A percentile compares a stretch with the other conserved stretches of the same genome.
Evolutionary conservation across 2,888 invertebrate genomes (phyloP).

Genomic region (Metopia argyrocephala): DNA sequence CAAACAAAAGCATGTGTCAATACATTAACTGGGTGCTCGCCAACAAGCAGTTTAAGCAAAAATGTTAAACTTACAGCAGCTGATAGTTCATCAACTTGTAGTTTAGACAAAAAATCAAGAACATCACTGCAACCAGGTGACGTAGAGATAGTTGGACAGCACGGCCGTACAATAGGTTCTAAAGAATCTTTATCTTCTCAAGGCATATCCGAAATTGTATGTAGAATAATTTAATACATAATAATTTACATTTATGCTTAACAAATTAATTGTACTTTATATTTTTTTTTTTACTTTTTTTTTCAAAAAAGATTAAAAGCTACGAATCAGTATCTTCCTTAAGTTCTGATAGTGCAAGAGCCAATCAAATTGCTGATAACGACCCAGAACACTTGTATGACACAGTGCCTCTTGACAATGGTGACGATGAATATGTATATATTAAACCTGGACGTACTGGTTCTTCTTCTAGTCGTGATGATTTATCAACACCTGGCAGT

Average conservation of each 20-base stretch:
- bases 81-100: slow-evolving; percentile 75
- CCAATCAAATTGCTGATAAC: slow-evolving; percentile 76
- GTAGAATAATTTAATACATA: slow-evolving; percentile 20
- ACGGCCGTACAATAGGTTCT: slow-evolving; percentile 76
- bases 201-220: slow-evolving; percentile 78
- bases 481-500: slow-evolving; percentile 81
- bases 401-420: slow-evolving; percentile 84
- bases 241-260: not conserved
- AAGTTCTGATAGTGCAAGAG: slow-evolving; percentile 81
- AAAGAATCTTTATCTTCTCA: slow-evolving; percentile 78
- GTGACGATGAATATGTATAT: slow-evolving; percentile 87
- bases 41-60: slow-evolving; percentile 76
- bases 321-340: slow-evolving; percentile 84
- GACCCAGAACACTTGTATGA: slow-evolving; percentile 86
- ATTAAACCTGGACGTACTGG: slow-evolving; percentile 84
- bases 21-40: slow-evolving; percentile 72
- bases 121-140: slow-evolving; percentile 71
- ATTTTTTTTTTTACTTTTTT: not conserved
- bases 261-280: not conserved
- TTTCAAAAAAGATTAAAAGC: slow-evolving; percentile 81
- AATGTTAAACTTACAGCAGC: slow-evolving; percentile 70
- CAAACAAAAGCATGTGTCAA: slow-evolving; percentile 50
- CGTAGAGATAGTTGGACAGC: slow-evolving; percentile 66
- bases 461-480: slow-evolving; percentile 84
- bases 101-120: slow-evolving; percentile 75